phyloP scores from a whole-genome alignment of 1,140 invertebrate species.

The Aculops lycopersici region DNA sequence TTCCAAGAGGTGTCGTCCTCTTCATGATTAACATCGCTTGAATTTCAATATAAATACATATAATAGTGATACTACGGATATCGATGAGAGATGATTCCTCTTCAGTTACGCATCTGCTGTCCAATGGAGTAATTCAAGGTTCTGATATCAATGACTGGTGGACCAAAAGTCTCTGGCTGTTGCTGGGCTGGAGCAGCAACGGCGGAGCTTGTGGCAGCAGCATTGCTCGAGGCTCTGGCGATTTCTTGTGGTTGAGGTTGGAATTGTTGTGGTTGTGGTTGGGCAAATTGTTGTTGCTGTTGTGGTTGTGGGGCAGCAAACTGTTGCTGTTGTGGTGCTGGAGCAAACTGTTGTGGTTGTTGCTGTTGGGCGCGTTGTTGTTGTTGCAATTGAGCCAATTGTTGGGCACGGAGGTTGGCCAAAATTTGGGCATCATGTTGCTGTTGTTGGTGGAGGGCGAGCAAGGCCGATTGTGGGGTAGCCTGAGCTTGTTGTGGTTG shows the following conservation, averaged over 20 bases:
- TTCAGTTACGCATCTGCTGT: no score
- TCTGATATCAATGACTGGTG: slow-evolving; percentile 4
- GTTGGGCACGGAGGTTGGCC: background rate
- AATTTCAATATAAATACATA: no score
- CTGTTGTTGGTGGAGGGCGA: background rate
- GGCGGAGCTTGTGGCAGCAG: background rate
- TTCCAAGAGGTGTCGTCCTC: no score
- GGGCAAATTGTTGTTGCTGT: background rate
- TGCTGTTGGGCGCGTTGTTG: background rate
- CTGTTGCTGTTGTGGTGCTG: no score
- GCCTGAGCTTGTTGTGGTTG: background rate
- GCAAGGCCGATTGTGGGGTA: background rate
- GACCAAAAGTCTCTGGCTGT: slow-evolving; percentile 1
- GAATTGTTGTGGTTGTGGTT: background rate
- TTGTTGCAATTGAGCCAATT: background rate
- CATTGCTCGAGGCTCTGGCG: no score
- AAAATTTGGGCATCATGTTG: background rate
- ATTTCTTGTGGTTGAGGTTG: background rate
- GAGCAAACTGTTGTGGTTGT: background rate
- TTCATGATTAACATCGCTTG: no score
- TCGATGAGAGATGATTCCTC: no score
- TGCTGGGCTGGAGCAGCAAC: background rate
- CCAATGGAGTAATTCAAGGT: slow-evolving; percentile 3
- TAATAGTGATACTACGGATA: no score
- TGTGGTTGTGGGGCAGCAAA: background rate